Evolutionary conservation across 1,140 invertebrate genomes (phyloP), one percentile per base, ranked within the genome.

Genomic region (Holcopasites calliopsidis): DNA sequence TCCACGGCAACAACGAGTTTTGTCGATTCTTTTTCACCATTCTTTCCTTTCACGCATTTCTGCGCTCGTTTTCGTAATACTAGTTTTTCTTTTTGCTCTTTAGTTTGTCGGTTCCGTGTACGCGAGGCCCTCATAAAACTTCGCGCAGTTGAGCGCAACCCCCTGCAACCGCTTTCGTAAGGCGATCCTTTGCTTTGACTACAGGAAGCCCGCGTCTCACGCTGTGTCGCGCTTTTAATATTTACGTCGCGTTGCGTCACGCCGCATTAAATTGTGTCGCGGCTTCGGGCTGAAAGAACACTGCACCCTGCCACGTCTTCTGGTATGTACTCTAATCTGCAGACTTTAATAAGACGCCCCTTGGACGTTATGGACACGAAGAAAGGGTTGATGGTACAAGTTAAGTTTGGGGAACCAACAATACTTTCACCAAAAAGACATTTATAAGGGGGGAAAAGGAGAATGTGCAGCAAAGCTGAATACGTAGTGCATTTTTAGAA

Each of bases 221-320:
- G 52, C 28, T 50, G 40, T 40, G 62, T 73, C 76, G 54, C 57
- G 57, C 60, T 81, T 85, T 83, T 83, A 87, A 88, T 85, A 86
- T 85, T 87, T 82, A 86, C 76, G 77, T 76, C 75, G 76, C 61
- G 71, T 77, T 72, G 83, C 80, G 85, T 83, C 83, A 79, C 76
- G 70, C 71, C 72, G 73, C 82, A 83, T 87, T 86, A 86, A 79
- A 52, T 55, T 62, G 28, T 60, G 64, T 68, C 44, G 65, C 60
- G 21, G 69, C 38, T 42, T 7, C 33, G 21, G 62, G 40, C 28
- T 55, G 81, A 71, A 76, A 82, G 79, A 74, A 82, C 79, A 77
- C 82, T 77, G 52, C 38, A n/a, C n/a, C n/a, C n/a, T n/a, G n/a
- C n/a, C n/a, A n/a, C n/a, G n/a, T n/a, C n/a, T n/a, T n/a, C n/a